Evolutionary conservation across 2,113 vertebrate genomes (phyloP), one percentile per base, ranked within the genome.

Genomic region (Scophthalmus maximus): DNA sequence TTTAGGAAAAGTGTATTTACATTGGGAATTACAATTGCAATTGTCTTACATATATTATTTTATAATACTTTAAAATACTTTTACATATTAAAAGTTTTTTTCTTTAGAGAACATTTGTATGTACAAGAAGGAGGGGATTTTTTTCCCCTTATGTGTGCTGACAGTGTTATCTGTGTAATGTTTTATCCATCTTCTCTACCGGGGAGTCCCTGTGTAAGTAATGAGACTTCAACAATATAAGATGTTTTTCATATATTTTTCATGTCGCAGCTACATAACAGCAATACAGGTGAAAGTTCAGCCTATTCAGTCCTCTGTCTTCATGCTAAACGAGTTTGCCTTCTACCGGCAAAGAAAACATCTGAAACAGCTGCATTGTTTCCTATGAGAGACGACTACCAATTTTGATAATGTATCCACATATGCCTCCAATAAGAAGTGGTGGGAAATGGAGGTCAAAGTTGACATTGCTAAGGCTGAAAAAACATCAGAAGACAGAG

Each of bases 351-450:
- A 79, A 74, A 76, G 34, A 83, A 25, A 47, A 72, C 66, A 56
- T 68, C n/a, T 11, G 49, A 26, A 83, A 87, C 63, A 76, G 68
- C 83, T 71, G 74, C 57, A 52, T 68, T 40, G 61, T 69, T 86
- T 88, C 73, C 73, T 76, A 52, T 5, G 36, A 74, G 70, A 76
- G 85, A 66, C 34, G 70, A 68, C 65, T 26, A 67, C 40, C 75
- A 65, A 14, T 77, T 64, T 68, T 59, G 66, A 86, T 81, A 66
- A 81, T 68, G 55, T 40, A 73, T 57, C 61, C 78, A 88, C 89
- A 92, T 86, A 78, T 91, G 91, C 74, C 64, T 93, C 68, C 53
- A 88, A 92, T 91, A 84, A 92, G 44, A 88, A 36, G 61, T 60
- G 66, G 78, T 22, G 78, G 76, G 71, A 84, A 82, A 83, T 46